A percentile compares a stretch with the other conserved stretches of the same genome.
Conservation (phyloP, 1,140 invertebrate species). For the Ganaspis sp. region DNA sequence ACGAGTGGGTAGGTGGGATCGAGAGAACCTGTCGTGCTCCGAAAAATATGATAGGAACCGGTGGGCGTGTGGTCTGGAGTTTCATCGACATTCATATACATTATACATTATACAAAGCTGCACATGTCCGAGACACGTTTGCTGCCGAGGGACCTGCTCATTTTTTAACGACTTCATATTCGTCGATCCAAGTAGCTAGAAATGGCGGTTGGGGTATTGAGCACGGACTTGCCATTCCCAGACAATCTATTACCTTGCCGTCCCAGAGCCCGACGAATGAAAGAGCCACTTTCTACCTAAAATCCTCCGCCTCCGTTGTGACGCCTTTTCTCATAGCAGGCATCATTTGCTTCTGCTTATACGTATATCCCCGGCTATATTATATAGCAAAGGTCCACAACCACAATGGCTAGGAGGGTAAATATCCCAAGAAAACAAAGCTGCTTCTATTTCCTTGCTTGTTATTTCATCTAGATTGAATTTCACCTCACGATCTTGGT, state of each 20-base stretch:
- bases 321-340: constrained; percentile 39
- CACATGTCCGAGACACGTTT: constrained; percentile 21
- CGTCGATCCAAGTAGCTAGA: constrained; percentile 37
- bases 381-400: constrained; percentile 18
- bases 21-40: constrained; percentile 2
- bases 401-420: constrained; percentile 37
- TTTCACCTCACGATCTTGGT: constrained; percentile 55
- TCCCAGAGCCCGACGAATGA: constrained; percentile 47
- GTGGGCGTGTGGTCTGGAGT: constrained; percentile 25
- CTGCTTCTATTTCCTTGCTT: constrained; percentile 48
- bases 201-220: constrained; percentile 45
- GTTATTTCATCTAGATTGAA: constrained; percentile 64
- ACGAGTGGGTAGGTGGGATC: constrained; percentile 26
- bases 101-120: constrained; percentile 3
- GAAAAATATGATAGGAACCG: constrained; percentile 19
- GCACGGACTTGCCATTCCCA: constrained; percentile 30
- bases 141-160: constrained; percentile 23
- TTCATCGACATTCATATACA: constrained; percentile 27
- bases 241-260: constrained; percentile 48
- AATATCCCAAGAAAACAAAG: constrained; percentile 48
- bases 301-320: constrained; percentile 53
- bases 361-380: constrained; percentile 32
- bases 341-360: constrained; percentile 22
- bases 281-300: constrained; percentile 55
- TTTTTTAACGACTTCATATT: constrained; percentile 40